These are phyloP conservation scores for Lepidocyrtinus sp. DNA, from an alignment of 2,888 invertebrate species.

Conservation along the genomic window DNA sequence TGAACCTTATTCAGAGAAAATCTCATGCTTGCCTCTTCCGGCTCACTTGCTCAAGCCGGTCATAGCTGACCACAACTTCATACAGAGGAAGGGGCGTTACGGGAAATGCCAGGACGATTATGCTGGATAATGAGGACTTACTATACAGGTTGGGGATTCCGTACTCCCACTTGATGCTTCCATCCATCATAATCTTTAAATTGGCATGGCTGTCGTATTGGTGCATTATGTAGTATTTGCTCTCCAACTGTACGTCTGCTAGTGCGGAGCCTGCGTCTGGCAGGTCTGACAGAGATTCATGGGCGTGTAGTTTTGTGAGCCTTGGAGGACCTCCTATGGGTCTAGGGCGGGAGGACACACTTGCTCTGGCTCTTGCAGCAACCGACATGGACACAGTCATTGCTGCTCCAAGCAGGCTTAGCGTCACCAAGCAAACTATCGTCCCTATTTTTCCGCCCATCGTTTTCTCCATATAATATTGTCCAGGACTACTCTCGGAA, in stretches of 20 bases:
- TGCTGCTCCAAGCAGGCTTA: background rate
- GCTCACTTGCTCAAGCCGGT: background rate
- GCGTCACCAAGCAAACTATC: background rate
- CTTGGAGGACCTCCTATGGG: too few relatives aligned
- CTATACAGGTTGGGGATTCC: conserved; percentile 45
- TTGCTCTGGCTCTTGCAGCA: background rate
- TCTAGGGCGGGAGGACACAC: background rate
- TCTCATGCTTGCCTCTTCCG: background rate
- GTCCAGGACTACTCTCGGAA: too few relatives aligned
- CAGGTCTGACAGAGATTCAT: background rate
- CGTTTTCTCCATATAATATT: background rate
- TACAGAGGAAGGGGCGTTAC: too few relatives aligned
- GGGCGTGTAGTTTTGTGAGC: too few relatives aligned
- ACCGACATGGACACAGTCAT: background rate
- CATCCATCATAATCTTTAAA: conserved; percentile 29
- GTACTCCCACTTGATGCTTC: conserved; percentile 28
- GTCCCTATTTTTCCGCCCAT: background rate
- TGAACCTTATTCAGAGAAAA: background rate
- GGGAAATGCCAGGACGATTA: too few relatives aligned
- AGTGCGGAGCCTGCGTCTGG: background rate
- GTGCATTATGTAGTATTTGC: conserved; percentile 34
- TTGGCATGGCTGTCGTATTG: conserved; percentile 18
- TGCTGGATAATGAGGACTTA: too few relatives aligned
- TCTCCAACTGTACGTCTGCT: background rate
- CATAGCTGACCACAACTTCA: too few relatives aligned